Base-by-base conservation (phyloP, 2,888 invertebrate species). In the Cheilosia urbana region DNA sequence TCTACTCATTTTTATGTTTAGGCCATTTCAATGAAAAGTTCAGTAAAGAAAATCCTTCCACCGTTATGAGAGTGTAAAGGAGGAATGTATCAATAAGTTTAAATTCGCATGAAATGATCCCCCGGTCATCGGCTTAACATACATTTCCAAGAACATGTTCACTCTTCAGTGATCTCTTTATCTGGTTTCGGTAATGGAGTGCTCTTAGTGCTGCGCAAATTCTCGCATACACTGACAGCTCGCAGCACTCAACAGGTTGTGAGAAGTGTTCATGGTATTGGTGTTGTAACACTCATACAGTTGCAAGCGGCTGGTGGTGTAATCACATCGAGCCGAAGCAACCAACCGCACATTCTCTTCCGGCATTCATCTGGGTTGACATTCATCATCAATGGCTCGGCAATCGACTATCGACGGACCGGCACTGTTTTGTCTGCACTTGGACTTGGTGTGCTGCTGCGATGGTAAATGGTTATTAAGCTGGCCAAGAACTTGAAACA, bases 121-220 rank as follows among this genome's bases (percentile, higher is more conserved):
- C 88, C 89, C 92, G 92, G 92, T 92, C 92, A 92, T 91, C 90
- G 92, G 91, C 92, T 91, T 92, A 92, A 90, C 91, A 92, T 90
- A 92, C 90, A 91, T 92, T 91, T 89, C 21, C 55, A 27, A 47
- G 47, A 51, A 62, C 45, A 40, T 58, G 40, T 53, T 21, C 11
- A 40, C 79, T 84, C 84, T 84, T 62, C 72, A 17, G 13, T 34
- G 45, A 69, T 69, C 83, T 79, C 73, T 84, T 84, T 40, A 24
- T 11, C 5, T 13, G 24, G 2, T 9, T 37, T 2, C 17, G 17
- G 37, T 2, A 9, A 34, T 2, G 7, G 45, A 55, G 13, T 66
- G 47, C 83, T 78, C 83, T 72, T 65, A 37, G 17, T 15, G 42
- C 24, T 19, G n/a, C 2, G 21, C 5, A 42, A 53, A 34, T 21